Evolutionary conservation across 2,888 invertebrate genomes (phyloP), one percentile per base, ranked within the genome.

Genomic region (Pseudeuparius sepicola): DNA sequence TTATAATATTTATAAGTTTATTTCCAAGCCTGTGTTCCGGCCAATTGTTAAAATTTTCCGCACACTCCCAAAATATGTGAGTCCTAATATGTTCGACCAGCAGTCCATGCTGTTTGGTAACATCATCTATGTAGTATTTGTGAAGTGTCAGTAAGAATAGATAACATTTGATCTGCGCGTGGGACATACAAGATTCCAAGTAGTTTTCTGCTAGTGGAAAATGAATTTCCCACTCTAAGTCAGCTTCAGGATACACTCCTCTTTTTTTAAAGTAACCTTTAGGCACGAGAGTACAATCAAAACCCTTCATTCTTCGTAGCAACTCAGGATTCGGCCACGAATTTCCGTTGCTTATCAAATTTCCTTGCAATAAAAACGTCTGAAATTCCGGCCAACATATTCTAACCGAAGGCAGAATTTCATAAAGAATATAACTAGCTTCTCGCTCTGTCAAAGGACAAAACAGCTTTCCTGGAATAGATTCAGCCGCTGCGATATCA

Each of bases 141-240:
- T 79, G 72, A n/a, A 88, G 57, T 20, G 73, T 64, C 41, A 84
- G 61, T 2, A 78, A 62, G 45, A 83, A 72, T 43, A 84, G 63
- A 50, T 78, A 78, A 37, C 81, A 72, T 40, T 79, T 70, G 26
- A 78, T 71, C 50, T 87, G 87, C 1, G 77, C 69, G 52, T 75
- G 74, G 1, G 75, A 73, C 53, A 86, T 66, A 44, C 74, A 73
- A 10, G 75, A 75, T 54, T 86, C 80, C 43, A 88, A 61, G 52
- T 75, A 81, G 14, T 75, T 68, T 56, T 86, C 85, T 0, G 81
- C 84, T 34, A 76, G 74, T 0, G 84, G 83, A 53, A 85, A 87
- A 24, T 71, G 69, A 2, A 86, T 66, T 57, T 76, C 78, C 87
- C 87, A 88, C 56, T 87, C 83, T 12, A 84, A 60, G 38, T 74